Conservation (phyloP, 1,140 invertebrate species). For the Zaprionus tsacasi region DNA sequence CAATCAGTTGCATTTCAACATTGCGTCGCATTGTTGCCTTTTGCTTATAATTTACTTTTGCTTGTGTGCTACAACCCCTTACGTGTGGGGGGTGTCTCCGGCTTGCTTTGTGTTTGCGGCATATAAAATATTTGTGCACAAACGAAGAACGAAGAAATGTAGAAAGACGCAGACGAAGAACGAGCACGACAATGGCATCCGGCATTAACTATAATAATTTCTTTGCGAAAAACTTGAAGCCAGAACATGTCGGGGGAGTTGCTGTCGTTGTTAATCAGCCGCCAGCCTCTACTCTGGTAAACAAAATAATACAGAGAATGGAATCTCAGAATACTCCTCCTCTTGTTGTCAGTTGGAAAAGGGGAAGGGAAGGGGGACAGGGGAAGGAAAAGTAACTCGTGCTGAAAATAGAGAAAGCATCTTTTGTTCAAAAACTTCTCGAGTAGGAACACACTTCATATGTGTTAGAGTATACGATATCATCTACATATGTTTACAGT, state of each 20-base stretch:
- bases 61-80: constrained; percentile 52
- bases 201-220: constrained; percentile 77
- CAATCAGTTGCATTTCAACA: constrained; percentile 81
- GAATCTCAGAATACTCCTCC: constrained; percentile 19
- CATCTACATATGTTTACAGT: too few relatives aligned
- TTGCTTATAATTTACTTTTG: constrained; percentile 81
- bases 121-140: constrained; percentile 21
- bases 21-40: constrained; percentile 74
- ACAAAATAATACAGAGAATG: constrained; percentile 66
- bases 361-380: background rate
- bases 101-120: constrained; percentile 54
- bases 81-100: background rate
- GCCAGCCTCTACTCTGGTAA: constrained; percentile 71
- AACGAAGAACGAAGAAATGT: constrained; percentile 5
- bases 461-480: background rate
- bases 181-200: constrained; percentile 58
- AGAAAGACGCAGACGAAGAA: constrained; percentile 5
- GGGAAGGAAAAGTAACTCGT: constrained; percentile 6
- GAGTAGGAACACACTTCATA: background rate
- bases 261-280: constrained; percentile 74
- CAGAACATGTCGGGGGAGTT: constrained; percentile 37
- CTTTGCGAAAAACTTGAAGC: constrained; percentile 43
- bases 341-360: constrained; percentile 32
- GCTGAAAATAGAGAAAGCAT: background rate
- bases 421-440: background rate